Base-by-base conservation (phyloP, 2,797 vertebrate genomes). In the Kryptopterus vitreolus region DNA sequence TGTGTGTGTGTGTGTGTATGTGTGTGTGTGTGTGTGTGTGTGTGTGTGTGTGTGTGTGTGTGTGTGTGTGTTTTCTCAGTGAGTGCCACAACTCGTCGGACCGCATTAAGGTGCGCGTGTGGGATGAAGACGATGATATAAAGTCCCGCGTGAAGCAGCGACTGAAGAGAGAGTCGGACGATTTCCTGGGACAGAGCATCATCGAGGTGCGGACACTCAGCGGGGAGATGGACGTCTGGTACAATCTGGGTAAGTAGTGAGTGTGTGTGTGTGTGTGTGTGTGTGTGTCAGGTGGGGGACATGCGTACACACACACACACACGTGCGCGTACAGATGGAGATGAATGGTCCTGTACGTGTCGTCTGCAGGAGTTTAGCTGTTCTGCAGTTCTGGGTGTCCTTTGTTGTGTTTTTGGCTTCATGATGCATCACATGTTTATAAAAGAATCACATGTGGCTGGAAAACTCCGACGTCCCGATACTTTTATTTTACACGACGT, bases 21-120 rank as follows among this genome's bases (percentile, higher is more conserved):
- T 33, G 5, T 46, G 3, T n/a, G 13, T 20, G 7, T 57, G 20
- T 38, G 12, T 46, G 9, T 31, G 35, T 38, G 38, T 43, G 38
- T 33, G 8, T 29, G n/a, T 31, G 31, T 20, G 15, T 33, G 5
- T 46, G 3, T n/a, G 13, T 20, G 7, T 57, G 20, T 38, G 12
- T 46, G 9, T 31, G 35, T 38, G 38, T 43, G 38, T 33, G n/a
- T 12, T 29, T 2, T 29, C 63, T 4, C 82, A 99, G 98, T 20
- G 98, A 99, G 90, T 99, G 98, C 93, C 97, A 99, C 90, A 99
- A 99, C 89, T 99, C 98, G 10, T 99, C 97, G 0, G 98, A 99
- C 79, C 94, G 97, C 24, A 99, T 99, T 83, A 99, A 99, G 90
- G 98, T 99, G 38, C 95, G 98, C 0, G 98, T 98, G 29, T 99